Conservation (phyloP, 2,888 invertebrate genomes). For the Drosophila anomalipes region DNA sequence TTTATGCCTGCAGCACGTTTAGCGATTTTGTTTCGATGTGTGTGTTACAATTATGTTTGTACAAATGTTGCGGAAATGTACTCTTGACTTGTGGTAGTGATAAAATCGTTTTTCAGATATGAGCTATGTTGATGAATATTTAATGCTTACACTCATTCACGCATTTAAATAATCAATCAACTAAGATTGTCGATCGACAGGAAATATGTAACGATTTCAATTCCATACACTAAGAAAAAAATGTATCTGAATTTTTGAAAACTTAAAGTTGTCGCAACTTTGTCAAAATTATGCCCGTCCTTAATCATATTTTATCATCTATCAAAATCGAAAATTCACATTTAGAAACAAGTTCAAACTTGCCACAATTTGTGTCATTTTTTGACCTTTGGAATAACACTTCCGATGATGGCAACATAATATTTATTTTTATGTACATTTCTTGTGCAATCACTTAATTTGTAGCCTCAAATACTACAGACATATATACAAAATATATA, state of each 20-base stretch:
- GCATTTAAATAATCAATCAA: not conserved
- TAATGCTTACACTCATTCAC: not conserved
- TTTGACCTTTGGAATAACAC: not conserved
- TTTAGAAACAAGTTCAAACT: not conserved
- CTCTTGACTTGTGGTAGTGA: conserved; percentile 46
- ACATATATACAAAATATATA: conserved; percentile 48
- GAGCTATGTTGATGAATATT: not conserved
- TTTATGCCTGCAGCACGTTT: conserved; percentile 40
- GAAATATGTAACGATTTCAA: not conserved
- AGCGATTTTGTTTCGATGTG: conserved; percentile 3
- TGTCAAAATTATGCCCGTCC: not conserved
- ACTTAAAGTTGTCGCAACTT: not conserved
- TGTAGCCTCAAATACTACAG: not conserved
- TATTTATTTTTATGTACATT: not conserved
- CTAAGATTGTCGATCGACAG: not conserved
- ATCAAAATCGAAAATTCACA: not conserved
- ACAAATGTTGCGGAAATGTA: conserved; percentile 50
- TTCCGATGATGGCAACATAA: not conserved
- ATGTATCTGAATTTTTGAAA: no score
- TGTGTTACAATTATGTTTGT: not conserved
- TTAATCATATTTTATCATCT: not conserved
- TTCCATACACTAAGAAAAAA: not conserved
- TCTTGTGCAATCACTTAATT: not conserved
- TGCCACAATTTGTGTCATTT: not conserved
- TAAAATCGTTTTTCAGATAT: not conserved